Evolutionary conservation across 2,888 invertebrate species (phyloP).

Genomic region (Rutpela maculata): DNA sequence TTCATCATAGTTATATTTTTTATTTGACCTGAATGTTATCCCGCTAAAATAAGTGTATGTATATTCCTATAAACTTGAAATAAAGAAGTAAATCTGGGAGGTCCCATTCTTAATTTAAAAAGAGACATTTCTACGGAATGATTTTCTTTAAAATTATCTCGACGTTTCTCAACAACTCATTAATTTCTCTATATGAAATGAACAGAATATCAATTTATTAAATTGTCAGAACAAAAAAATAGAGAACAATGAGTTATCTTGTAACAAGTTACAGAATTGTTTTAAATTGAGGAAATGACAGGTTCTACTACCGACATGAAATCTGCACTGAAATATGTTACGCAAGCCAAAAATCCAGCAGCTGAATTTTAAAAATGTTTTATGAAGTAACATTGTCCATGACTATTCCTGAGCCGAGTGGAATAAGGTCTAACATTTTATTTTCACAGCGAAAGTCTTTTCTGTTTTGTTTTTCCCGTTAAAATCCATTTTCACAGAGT

Average conservation of each 20-base stretch:
- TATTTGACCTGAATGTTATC: no score
- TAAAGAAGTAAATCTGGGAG: neutral
- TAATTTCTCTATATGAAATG: neutral
- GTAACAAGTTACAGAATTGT: neutral
- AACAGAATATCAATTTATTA: slow-evolving; percentile 12
- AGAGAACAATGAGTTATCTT: slow-evolving; percentile 21
- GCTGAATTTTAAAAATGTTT: neutral
- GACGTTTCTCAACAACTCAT: slow-evolving; percentile 4
- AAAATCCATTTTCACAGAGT: no score
- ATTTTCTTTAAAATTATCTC: slow-evolving; percentile 11
- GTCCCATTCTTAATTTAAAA: slow-evolving; percentile 15
- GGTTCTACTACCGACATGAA: neutral
- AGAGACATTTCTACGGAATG: slow-evolving; percentile 1
- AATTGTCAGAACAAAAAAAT: slow-evolving; percentile 33
- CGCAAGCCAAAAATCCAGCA: neutral
- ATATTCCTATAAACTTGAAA: neutral
- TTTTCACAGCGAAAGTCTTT: no score
- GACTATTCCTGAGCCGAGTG: no score
- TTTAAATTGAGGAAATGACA: slow-evolving; percentile 4
- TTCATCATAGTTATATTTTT: no score
- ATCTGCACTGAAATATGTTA: neutral
- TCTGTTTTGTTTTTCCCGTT: no score
- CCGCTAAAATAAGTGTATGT: no score
- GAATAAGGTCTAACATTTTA: no score
- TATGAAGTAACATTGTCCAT: no score